Conservation (phyloP, 2,113 vertebrate genomes). For the Perognathus longimembris region DNA sequence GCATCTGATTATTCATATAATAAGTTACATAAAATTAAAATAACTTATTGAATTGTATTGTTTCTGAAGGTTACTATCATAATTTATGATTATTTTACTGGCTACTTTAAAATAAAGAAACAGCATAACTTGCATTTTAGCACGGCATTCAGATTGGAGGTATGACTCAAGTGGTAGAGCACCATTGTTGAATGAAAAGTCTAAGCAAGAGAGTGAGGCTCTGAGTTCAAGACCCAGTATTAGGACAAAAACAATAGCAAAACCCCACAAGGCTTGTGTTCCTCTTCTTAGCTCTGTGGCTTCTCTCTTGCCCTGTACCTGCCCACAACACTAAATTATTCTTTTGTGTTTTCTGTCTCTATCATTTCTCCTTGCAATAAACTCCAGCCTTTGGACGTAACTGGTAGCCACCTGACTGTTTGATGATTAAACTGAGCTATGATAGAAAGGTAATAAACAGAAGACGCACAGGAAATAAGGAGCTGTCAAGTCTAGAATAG, state of each 20-base stretch:
- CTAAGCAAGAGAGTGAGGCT: too few species aligned
- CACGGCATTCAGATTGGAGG: too few species aligned
- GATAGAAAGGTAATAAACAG: not conserved
- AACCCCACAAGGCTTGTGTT: not conserved
- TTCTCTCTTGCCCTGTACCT: not conserved
- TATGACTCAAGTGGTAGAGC: too few species aligned
- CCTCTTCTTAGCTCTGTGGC: not conserved
- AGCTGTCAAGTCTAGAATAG: not conserved
- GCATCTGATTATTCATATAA: conserved; percentile 7
- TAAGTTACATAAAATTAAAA: conserved; percentile 28
- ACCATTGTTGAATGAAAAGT: too few species aligned
- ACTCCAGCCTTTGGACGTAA: not conserved
- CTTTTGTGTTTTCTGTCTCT: not conserved
- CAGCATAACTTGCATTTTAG: not conserved
- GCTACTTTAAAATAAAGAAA: not conserved
- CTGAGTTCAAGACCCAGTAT: too few species aligned
- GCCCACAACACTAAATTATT: not conserved
- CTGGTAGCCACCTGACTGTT: not conserved
- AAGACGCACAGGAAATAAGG: not conserved
- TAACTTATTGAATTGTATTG: conserved; percentile 57
- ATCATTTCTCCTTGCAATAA: not conserved
- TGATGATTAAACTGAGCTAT: conserved; percentile 9
- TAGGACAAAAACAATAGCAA: too few species aligned
- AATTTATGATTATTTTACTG: not conserved
- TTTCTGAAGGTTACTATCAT: not conserved